Evolutionary conservation across 1,140 invertebrate species (phyloP).

Genomic region (Drosophila insularis): DNA sequence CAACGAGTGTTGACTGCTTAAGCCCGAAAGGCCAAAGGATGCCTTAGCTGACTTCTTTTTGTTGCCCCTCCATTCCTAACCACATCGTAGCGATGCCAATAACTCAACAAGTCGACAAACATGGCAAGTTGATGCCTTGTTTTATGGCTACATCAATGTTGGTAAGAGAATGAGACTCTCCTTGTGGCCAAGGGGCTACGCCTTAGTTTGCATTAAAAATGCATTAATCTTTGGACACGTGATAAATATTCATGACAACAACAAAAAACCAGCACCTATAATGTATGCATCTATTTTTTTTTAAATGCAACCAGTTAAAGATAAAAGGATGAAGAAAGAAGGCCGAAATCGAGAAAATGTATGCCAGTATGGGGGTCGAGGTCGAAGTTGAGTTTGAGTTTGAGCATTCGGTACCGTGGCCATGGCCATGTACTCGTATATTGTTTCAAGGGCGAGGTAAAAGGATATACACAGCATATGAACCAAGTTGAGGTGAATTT

Average conservation of each 20-base stretch:
- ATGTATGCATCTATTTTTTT: constrained; percentile 46
- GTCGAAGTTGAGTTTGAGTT: constrained; percentile 23
- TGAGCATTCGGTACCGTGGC: constrained; percentile 2
- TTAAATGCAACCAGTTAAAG: constrained; percentile 56
- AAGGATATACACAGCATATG: constrained; percentile 51
- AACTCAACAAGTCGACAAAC: constrained; percentile 75
- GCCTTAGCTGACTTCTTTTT: neutral
- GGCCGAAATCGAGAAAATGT: constrained; percentile 14
- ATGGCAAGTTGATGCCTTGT: constrained; percentile 36
- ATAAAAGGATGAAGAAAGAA: constrained; percentile 22
- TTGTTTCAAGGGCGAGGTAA: constrained; percentile 54
- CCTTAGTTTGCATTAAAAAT: constrained; percentile 67
- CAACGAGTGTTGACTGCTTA: constrained; percentile 2
- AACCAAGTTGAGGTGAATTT: constrained; percentile 46
- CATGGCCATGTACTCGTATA: constrained; percentile 38
- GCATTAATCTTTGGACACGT: constrained; percentile 70
- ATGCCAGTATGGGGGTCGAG: constrained; percentile 1
- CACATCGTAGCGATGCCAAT: constrained; percentile 48
- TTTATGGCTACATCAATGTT: constrained; percentile 56
- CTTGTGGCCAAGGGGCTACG: constrained; percentile 3
- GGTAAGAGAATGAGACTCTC: neutral
- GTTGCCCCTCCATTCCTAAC: constrained; percentile 2
- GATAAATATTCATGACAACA: constrained; percentile 70
- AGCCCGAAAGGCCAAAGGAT: neutral
- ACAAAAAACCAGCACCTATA: constrained; percentile 21